Percentiles rank a stretch among this genome's conserved stretches.
Evolutionary conservation across 2,888 invertebrate species (phyloP).

Genomic region (Halictus quadricinctus): DNA sequence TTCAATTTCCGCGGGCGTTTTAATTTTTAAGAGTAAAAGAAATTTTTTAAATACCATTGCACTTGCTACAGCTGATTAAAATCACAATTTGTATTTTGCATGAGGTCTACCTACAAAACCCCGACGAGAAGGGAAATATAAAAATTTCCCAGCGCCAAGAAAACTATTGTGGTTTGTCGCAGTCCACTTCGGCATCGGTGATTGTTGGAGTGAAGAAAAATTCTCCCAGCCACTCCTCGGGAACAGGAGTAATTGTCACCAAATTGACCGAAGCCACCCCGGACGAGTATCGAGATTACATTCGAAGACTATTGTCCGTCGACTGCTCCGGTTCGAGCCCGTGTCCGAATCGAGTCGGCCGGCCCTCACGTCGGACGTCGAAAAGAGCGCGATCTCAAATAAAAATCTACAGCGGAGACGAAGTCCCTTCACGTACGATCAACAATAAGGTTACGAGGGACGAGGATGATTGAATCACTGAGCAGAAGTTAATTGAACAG

Average conservation of each 20-base stretch:
- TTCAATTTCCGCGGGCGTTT: neutral
- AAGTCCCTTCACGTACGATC: constrained; percentile 19
- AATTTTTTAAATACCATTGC: too few relatives aligned
- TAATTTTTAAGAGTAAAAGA: neutral
- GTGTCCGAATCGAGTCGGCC: neutral
- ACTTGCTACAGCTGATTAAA: neutral
- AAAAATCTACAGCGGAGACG: constrained; percentile 19
- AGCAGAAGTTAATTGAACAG: constrained; percentile 50
- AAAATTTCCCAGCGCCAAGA: neutral
- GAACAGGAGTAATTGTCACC: neutral
- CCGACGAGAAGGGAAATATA: neutral
- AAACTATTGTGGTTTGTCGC: neutral
- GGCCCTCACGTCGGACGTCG: too few relatives aligned
- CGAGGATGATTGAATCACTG: constrained; percentile 48
- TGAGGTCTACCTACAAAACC: neutral
- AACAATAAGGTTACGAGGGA: constrained; percentile 34
- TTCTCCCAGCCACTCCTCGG: neutral
- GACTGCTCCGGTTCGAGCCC: neutral
- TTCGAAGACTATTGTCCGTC: constrained; percentile 8
- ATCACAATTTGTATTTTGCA: neutral
- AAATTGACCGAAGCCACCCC: neutral
- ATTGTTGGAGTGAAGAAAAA: neutral
- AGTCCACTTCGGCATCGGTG: neutral
- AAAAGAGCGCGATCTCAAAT: neutral
- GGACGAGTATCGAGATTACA: neutral